Base-by-base conservation (phyloP, 2,888 invertebrate species). In the Cerastoderma edule region DNA sequence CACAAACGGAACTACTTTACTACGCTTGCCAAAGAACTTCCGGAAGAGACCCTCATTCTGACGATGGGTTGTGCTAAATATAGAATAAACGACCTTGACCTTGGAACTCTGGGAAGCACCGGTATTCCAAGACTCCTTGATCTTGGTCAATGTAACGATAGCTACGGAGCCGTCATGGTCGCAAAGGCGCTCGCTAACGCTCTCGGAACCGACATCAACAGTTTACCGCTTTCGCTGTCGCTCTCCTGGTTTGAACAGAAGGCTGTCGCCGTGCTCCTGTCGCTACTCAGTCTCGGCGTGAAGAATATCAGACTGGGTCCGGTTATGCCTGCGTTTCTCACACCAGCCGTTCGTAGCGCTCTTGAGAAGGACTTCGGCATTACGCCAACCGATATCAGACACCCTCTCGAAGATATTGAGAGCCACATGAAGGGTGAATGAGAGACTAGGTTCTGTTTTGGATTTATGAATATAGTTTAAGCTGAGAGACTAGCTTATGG, bases 11-110 rank as follows among this genome's bases (percentile, higher is more conserved):
- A 72, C 72, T 88, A 87, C 66, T 88, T 87, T 71, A 80, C 86
- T 3, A 80, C 76, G 13, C 75, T 88, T 0, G 87, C 85, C 3
- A 79, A 83, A 13, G 72, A 77, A 5, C 64, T 85, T n/a, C 86
- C 88, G 5, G 48, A 67, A 19, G 83, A 88, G 32, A 87, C 88
- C 5, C 79, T 88, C 35, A 84, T 88, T 56, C 75, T 88, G n/a
- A 88, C 88, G 10, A 77, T 88, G 78, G 88, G 88, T 32, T 88
- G 88, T 72, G 88, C 88, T 67, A 88, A 88, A 76, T 88, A 82
- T 74, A 79, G 88, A 69, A 72, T 87, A 64, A 87, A 86, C 56
- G 64, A 73, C 19, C 67, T 76, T 10, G 82, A 87, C 46, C 80
- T 83, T 72, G 88, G 88, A 22, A 79, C 64, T 8, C 81, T 88